These are phyloP conservation scores for Onychostruthus taczanowskii DNA, from an alignment of 2,113 vertebrate genomes.

Conservation along the genomic window DNA sequence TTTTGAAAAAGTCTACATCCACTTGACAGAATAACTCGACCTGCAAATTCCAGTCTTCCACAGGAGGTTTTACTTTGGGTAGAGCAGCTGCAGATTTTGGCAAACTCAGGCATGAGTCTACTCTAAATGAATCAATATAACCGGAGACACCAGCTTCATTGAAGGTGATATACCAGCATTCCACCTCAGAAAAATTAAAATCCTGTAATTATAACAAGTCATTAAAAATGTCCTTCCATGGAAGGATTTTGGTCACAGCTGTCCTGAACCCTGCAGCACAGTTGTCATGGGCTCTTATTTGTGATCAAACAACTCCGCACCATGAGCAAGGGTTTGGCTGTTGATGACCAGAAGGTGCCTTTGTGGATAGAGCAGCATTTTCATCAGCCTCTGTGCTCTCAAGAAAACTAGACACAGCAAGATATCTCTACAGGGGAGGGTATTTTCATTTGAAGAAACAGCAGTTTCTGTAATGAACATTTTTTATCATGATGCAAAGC, in stretches of 20 bases:
- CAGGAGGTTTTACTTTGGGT: neutral
- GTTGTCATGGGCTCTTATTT: neutral
- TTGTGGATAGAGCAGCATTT: neutral
- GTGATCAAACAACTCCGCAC: neutral
- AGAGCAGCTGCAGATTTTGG: slow-evolving; percentile 19
- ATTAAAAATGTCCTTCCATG: neutral
- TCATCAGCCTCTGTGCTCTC: neutral
- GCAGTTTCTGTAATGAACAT: slow-evolving; percentile 8
- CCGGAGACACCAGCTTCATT: neutral
- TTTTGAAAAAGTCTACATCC: neutral
- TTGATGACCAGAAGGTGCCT: neutral
- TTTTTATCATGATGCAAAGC: neutral
- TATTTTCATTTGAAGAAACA: slow-evolving; percentile 35
- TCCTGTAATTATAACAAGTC: neutral
- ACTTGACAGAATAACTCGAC: neutral
- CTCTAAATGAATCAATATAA: neutral
- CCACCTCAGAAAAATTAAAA: slow-evolving; percentile 1
- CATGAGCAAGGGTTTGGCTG: neutral
- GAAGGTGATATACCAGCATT: neutral
- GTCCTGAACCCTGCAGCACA: neutral
- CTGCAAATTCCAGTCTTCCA: neutral
- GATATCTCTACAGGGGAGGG: neutral
- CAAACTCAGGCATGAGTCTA: neutral
- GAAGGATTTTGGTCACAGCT: neutral
- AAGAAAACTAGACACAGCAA: neutral